Evolutionary conservation across 2,888 invertebrate genomes (phyloP), one percentile per base, ranked within the genome.

Genomic region (Dicyrtoma fusca): DNA sequence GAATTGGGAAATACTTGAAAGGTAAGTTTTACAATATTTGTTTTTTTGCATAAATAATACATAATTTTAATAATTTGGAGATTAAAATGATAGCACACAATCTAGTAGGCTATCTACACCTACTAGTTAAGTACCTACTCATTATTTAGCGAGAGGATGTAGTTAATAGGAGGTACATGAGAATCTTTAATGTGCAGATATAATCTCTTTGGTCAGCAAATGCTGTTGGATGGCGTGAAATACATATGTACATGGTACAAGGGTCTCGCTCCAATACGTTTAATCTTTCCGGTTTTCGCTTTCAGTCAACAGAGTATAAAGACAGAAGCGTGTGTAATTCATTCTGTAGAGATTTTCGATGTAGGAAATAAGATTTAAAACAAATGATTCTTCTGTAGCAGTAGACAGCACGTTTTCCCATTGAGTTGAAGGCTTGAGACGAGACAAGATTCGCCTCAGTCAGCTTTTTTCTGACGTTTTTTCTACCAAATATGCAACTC

Each of bases 1-100:
- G 84, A 72, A 83, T 88, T 69, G 89, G 89, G 74, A 84, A 84
- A 72, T 88, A 87, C 82, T 84, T 89, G 49, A 89, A 87, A 86
- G 85, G 89, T 89, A 83, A 82, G 81, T 34, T 34, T 34, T 34
- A 34, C 8, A 34, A 3, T 34, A 34, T 5, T 8, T 34, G 8
- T 34, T 5, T 34, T 34, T 34, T 34, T 34, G 34, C 34, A 5
- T n/a, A n/a, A n/a, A n/a, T n/a, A n/a, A n/a, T n/a, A n/a, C n/a
- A n/a, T n/a, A n/a, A n/a, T n/a, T n/a, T n/a, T n/a, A n/a, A n/a
- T n/a, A n/a, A n/a, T n/a, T n/a, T n/a, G n/a, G n/a, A n/a, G n/a
- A n/a, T n/a, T n/a, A n/a, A n/a, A n/a, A n/a, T n/a, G n/a, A n/a
- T n/a, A n/a, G n/a, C n/a, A n/a, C n/a, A n/a, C n/a, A n/a, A n/a